These are phyloP conservation scores for Mesorhabditis sp. DNA, from an alignment of 2,888 invertebrate genomes.

Conservation along the genomic window DNA sequence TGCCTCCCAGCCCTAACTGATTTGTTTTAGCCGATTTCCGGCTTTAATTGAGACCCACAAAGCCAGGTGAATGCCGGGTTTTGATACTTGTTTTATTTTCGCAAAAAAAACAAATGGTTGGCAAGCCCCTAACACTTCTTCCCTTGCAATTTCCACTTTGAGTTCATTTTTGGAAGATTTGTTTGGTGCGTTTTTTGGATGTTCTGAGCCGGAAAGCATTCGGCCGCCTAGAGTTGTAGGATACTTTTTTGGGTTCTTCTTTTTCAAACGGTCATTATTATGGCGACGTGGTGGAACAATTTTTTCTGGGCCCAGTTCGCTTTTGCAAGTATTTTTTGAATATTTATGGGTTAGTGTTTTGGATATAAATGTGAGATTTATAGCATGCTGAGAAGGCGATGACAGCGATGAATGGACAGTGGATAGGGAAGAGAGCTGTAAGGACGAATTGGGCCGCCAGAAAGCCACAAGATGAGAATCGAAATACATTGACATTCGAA, in stretches of 20 bases:
- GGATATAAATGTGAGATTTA: constrained; percentile 9
- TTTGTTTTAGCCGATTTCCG: too few species aligned
- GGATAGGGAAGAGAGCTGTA: constrained; percentile 92
- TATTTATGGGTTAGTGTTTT: background rate
- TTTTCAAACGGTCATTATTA: background rate
- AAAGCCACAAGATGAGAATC: constrained; percentile 70
- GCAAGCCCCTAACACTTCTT: background rate
- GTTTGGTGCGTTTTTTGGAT: background rate
- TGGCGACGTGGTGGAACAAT: background rate
- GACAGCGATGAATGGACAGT: constrained; percentile 96
- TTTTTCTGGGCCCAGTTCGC: background rate
- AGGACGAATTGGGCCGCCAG: constrained; percentile 98
- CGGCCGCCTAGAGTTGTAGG: background rate
- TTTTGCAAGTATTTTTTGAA: background rate
- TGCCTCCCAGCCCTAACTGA: too few species aligned
- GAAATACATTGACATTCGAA: constrained; percentile 47
- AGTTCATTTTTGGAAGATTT: background rate
- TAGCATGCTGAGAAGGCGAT: constrained; percentile 93
- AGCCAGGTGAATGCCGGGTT: too few species aligned
- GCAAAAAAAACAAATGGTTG: too few species aligned
- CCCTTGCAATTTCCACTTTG: background rate
- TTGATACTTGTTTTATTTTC: too few species aligned
- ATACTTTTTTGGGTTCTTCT: background rate
- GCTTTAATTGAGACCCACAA: too few species aligned
- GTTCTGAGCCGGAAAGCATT: background rate